These are phyloP conservation scores for Bombus superbus DNA, from an alignment of 1,140 invertebrate genomes.

Conservation along the genomic window DNA sequence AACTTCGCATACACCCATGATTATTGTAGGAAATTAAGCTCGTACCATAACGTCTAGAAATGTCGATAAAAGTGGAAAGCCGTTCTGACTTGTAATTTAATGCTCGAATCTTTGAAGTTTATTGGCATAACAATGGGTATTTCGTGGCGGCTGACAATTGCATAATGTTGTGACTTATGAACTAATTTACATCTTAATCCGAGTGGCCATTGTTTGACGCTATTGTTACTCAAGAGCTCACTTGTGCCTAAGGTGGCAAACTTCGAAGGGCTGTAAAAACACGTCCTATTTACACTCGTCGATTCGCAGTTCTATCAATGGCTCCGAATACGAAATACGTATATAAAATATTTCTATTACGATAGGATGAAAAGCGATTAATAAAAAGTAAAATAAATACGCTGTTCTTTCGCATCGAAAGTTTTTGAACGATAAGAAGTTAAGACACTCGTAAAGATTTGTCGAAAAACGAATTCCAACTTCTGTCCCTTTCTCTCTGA, in stretches of 20 bases:
- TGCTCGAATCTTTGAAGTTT: conserved; percentile 58
- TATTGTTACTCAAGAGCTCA: conserved; percentile 63
- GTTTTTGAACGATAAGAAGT: background rate
- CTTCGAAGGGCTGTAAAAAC: conserved; percentile 45
- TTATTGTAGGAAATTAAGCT: background rate
- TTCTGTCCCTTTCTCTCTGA: background rate
- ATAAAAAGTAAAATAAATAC: background rate
- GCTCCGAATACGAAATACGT: background rate
- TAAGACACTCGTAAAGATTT: no score
- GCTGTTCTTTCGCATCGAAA: no score
- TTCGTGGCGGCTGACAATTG: conserved; percentile 57
- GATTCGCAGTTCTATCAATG: conserved; percentile 37
- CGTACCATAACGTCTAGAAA: background rate
- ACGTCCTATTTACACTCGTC: conserved; percentile 30
- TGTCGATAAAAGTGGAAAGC: conserved; percentile 29
- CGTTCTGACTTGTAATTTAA: background rate
- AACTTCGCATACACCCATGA: background rate
- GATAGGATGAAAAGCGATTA: background rate
- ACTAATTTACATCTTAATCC: conserved; percentile 75
- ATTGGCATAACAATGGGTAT: conserved; percentile 65
- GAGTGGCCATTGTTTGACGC: conserved; percentile 64
- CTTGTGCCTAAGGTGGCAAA: conserved; percentile 44
- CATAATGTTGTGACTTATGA: conserved; percentile 69
- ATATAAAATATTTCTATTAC: background rate
- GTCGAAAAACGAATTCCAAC: background rate